Percentiles rank a stretch among this genome's conserved stretches.
Evolutionary conservation across 2,797 vertebrate genomes (phyloP).

Genomic region (Gymnothorax reevesii): DNA sequence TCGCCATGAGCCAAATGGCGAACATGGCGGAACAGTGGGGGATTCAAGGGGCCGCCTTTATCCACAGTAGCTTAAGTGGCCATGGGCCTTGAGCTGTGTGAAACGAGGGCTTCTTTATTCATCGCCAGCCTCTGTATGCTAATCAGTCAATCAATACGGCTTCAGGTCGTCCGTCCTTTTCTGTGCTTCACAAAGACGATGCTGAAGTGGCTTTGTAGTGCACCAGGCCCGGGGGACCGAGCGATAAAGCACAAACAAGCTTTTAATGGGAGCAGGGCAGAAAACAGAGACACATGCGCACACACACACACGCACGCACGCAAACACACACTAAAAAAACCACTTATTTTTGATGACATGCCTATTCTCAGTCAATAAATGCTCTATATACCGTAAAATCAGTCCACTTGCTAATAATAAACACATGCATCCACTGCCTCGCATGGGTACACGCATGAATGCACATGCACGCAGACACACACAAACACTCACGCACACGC

Average conservation of each 20-base stretch:
- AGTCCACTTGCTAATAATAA: not conserved
- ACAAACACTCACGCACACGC: too few relatives aligned
- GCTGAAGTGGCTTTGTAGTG: slow-evolving; percentile 2
- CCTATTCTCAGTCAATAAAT: not conserved
- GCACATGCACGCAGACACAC: too few relatives aligned
- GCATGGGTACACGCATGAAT: too few relatives aligned
- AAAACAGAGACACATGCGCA: slow-evolving; percentile 2
- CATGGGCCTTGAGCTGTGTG: not conserved
- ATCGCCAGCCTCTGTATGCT: slow-evolving; percentile 60
- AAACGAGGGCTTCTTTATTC: slow-evolving; percentile 43
- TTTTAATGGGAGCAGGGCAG: not conserved
- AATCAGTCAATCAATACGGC: slow-evolving; percentile 70
- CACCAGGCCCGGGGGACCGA: not conserved
- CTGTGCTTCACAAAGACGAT: not conserved
- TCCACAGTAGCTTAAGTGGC: not conserved
- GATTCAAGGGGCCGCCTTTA: not conserved
- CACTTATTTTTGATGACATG: not conserved
- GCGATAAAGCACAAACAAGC: not conserved
- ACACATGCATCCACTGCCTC: too few relatives aligned
- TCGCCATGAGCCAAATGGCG: slow-evolving; percentile 44
- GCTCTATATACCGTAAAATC: not conserved
- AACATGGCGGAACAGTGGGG: slow-evolving; percentile 42
- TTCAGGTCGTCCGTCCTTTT: not conserved
- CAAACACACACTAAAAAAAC: too few relatives aligned
- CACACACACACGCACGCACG: not conserved